phyloP scores from a whole-genome alignment of 1,140 invertebrate genomes.

The Sycobia sp. region DNA sequence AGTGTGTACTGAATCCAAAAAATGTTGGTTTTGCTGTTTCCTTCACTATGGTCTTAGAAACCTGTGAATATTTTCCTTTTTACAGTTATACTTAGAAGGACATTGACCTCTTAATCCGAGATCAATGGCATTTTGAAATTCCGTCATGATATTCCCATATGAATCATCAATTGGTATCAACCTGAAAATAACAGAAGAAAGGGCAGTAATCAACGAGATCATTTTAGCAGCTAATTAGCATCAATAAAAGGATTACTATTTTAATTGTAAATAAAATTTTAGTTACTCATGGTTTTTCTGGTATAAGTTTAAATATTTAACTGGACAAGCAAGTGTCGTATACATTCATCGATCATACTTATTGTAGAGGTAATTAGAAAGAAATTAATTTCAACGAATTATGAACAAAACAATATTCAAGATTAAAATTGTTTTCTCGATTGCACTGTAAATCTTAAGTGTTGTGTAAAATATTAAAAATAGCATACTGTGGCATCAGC shows the following conservation, averaged over 20 bases:
- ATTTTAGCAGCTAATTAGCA: background rate
- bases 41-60: constrained; percentile 46
- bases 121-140: constrained; percentile 56
- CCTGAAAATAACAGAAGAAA: constrained; percentile 34
- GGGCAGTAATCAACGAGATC: constrained; percentile 6
- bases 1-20: constrained; percentile 23
- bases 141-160: constrained; percentile 53
- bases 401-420: no score
- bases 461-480: background rate
- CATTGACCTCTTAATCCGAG: constrained; percentile 51
- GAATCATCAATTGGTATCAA: constrained; percentile 43
- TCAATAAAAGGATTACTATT: background rate
- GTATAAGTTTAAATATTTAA: background rate
- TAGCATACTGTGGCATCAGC: constrained; percentile 69
- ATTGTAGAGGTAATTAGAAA: no score
- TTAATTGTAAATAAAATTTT: background rate
- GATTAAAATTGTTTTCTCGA: no score
- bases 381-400: no score
- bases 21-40: constrained; percentile 21
- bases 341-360: no score
- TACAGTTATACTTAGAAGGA: constrained; percentile 56
- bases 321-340: no score
- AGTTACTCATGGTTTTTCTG: constrained; percentile 1
- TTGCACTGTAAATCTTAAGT: background rate
- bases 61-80: constrained; percentile 56